These are phyloP conservation scores for Ia io DNA, from an alignment of 2,113 vertebrate genomes.

Conservation along the genomic window DNA sequence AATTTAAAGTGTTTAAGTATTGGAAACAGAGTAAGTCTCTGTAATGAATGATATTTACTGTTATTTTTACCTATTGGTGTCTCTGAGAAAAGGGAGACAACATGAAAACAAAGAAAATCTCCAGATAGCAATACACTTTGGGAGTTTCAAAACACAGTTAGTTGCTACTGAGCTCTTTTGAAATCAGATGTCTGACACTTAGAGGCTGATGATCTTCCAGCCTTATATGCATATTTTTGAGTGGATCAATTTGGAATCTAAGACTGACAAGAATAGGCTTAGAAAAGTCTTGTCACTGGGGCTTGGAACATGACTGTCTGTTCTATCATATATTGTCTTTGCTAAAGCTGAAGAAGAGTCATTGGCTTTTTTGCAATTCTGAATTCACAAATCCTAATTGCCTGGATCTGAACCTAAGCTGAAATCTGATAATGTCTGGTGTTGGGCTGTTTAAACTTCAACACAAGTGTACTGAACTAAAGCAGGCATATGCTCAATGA, in stretches of 20 bases:
- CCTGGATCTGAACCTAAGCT: neutral
- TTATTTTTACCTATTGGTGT: neutral
- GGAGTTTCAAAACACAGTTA: neutral
- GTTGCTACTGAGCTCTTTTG: neutral
- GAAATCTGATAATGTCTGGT: neutral
- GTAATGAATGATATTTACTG: neutral
- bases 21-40: neutral
- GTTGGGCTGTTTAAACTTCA: neutral
- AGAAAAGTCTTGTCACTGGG: neutral
- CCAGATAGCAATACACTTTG: neutral
- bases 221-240: neutral
- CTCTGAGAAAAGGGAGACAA: neutral
- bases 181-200: neutral
- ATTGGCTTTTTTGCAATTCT: neutral
- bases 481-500: neutral
- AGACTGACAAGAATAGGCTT: neutral
- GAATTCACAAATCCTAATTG: neutral
- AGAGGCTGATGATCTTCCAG: neutral
- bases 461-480: conserved; percentile 15
- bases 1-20: conserved; percentile 3
- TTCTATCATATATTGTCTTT: neutral
- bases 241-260: neutral
- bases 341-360: neutral
- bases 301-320: neutral
- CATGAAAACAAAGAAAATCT: neutral